Evolutionary conservation across 2,888 invertebrate species (phyloP), one percentile per base, ranked within the genome.

Genomic region (Spisula solida): DNA sequence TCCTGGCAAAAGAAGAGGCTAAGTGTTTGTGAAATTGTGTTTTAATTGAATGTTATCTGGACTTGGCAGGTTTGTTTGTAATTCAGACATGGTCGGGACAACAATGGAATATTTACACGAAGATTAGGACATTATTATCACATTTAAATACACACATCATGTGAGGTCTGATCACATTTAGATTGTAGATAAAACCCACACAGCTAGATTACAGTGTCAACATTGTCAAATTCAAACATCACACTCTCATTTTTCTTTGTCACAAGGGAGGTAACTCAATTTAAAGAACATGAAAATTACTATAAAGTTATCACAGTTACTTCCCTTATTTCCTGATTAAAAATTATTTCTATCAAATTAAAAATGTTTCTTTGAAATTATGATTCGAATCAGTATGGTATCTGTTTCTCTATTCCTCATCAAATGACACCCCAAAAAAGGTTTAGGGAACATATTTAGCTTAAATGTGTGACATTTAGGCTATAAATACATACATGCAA

Each of bases 241-340:
- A 51, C 51, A 51, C 51, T 51, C 51, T 51, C 51, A 51, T 51
- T 51, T 41, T 51, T 47, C 47, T 51, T 51, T 14, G 12, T 51
- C 60, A 66, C 12, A 66, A 66, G 60, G 60, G 60, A 66, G 25
- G 60, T 66, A 66, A 66, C 60, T 66, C 60, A 66, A 66, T 25
- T 66, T 66, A n/a, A 66, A 51, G 5, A 66, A 66, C 60, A 66
- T 25, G 25, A 60, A 60, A 60, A 66, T 0, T 66, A 25, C 25
- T 25, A n/a, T 25, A 25, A n/a, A 66, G n/a, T 16, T 66, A 25
- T 66, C n/a, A 25, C 25, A 25, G 60, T 66, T 25, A 66, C 60
- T 25, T 66, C 60, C 60, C 60, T 25, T 66, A 25, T 66, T 66
- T n/a, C 60, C 60, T 25, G n/a, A 25, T 66, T 66, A 10, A 51